Evolutionary conservation across 2,797 vertebrate species (phyloP), one percentile per base, ranked within the genome.

Genomic region (Numenius phaeopus): DNA sequence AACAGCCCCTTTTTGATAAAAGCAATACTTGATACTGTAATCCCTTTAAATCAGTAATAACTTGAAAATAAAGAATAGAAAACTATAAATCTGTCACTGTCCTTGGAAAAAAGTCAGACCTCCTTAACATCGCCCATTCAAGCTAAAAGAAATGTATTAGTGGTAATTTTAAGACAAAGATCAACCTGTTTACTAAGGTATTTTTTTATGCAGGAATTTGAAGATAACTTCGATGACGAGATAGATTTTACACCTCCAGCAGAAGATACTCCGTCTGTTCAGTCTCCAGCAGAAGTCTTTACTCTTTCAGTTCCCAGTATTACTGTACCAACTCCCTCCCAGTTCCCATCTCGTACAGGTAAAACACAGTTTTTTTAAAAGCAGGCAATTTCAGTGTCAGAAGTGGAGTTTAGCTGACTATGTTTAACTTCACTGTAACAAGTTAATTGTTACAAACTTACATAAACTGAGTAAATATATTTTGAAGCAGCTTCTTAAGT

Each of bases 211-310:
- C 70, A 99, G 99, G 99, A 99, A 95, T 99, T 99, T 97, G 99
- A 99, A 97, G 99, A 99, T 98, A 99, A 99, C 97, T 99, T 99
- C 98, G 99, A 99, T 30, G 99, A 99, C 98, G 99, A 99, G 96
- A 99, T 99, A 82, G 99, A 99, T 97, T 99, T 99, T 97, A 99
- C 99, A 32, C 99, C 99, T 30, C 99, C 99, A 42, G 99, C 99
- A 81, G 99, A 99, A 98, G 99, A 99, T 97, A 99, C 99, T 4
- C 99, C 99, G 7, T 99, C 99, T 80, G 98, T 99, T 96, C 99
- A 99, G 96, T 99, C 99, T 76, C 99, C 99, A 32, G 99, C 99
- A 21, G 99, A 99, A 97, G 99, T 99, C 73, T 99, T 99, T 95
- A 99, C 99, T n/a, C 98, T 99, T 24, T 98, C 99, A 17, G 99